These are phyloP conservation scores for Cepaea nemoralis DNA, from an alignment of 1,140 invertebrate genomes.

Conservation along the genomic window DNA sequence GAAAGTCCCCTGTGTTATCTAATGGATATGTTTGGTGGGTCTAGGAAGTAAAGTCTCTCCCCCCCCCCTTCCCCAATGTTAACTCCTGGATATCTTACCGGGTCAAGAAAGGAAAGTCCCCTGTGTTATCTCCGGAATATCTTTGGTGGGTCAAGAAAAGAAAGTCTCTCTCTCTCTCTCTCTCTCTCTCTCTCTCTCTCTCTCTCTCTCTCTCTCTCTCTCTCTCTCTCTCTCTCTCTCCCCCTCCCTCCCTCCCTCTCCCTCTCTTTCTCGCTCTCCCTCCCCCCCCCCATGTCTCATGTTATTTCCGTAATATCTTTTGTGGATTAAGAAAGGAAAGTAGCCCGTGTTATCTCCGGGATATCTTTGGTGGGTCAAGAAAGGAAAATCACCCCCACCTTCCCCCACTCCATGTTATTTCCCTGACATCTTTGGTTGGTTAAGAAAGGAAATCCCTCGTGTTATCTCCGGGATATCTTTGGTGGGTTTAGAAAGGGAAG, in stretches of 20 bases:
- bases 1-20: too few relatives aligned
- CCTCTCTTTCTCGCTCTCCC: neutral
- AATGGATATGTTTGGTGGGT: too few relatives aligned
- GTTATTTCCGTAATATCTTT: too few relatives aligned
- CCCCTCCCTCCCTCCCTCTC: neutral
- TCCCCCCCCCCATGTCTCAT: neutral
- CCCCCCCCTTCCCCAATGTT: too few relatives aligned
- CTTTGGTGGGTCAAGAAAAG: too few relatives aligned
- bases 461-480: neutral
- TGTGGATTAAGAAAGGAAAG: neutral
- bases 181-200: constrained; percentile 14
- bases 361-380: too few relatives aligned
- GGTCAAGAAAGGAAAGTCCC: neutral
- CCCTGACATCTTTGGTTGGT: too few relatives aligned
- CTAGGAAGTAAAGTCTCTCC: too few relatives aligned
- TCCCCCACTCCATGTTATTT: neutral
- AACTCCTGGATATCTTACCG: too few relatives aligned
- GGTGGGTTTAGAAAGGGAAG: too few relatives aligned
- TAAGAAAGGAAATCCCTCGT: neutral
- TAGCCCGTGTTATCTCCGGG: neutral
- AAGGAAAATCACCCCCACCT: neutral
- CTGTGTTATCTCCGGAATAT: neutral
- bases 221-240: neutral
- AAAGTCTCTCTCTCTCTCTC: neutral
- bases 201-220: neutral